Evolutionary conservation across 2,888 invertebrate species (phyloP), one percentile per base, ranked within the genome.

Genomic region (Prosapia bicincta): DNA sequence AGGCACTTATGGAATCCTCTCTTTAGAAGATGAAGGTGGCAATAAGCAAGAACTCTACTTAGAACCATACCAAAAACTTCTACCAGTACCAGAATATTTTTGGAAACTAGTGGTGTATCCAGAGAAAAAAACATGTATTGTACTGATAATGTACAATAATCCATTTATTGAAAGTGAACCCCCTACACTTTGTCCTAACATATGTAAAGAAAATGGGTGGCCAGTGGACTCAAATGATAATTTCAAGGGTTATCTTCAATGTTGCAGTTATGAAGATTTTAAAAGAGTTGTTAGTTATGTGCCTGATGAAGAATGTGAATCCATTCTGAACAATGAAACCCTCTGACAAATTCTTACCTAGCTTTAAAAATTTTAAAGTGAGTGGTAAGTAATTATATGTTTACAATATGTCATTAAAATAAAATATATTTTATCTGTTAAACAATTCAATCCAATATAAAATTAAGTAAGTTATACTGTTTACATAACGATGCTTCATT

Each of bases 81-180:
- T 74, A 6, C 74, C 85, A 26, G 86, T 86, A 0, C 87, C 87
- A 0, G 83, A 85, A 81, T 86, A 83, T 81, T 83, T 85, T 71
- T 88, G 85, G 85, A 88, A 88, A 82, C 82, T 88, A 26, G 82
- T 88, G 1, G 84, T 85, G 78, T 84, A 85, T 76, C 82, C 82
- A n/a, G 74, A 80, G 13, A 82, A 81, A 1, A 81, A 84, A 67
- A 80, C 83, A 67, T 88, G 84, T 13, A 85, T 88, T n/a, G 87
- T 85, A n/a, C 83, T 88, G 74, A 83, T 88, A 0, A 83, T 85
- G n/a, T 79, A 86, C 15, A 88, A 89, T 81, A 87, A 88, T 84
- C 88, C 88, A 0, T 85, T 85, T 80, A 78, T 83, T 1, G 76
- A 78, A 10, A 72, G 69, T 24, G 75, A 81, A 23, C 83, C 83